Percentiles rank a stretch among this genome's conserved stretches.
Conservation (phyloP, 2,888 invertebrate genomes). For the Polymixis lichenea region DNA sequence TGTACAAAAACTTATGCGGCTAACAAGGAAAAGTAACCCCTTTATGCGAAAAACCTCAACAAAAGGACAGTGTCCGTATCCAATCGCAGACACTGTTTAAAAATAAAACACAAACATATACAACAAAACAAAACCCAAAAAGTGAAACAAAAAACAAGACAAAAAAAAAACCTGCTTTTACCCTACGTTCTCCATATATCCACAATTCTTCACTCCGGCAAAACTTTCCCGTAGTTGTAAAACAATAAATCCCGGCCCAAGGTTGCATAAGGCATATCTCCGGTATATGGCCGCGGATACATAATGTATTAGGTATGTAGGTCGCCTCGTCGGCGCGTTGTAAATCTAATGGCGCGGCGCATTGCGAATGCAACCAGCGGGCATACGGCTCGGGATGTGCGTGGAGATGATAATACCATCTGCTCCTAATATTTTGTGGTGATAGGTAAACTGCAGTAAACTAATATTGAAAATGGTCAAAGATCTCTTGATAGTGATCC, state of each 20-base stretch:
- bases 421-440: not conserved
- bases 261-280: conserved; percentile 56
- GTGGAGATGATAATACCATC: conserved; percentile 48
- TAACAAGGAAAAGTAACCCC: too few species aligned
- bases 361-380: conserved; percentile 79
- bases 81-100: too few species aligned
- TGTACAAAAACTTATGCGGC: too few species aligned
- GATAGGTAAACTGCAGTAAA: not conserved
- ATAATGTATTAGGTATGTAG: conserved; percentile 62
- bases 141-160: too few species aligned
- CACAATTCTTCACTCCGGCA: conserved; percentile 7
- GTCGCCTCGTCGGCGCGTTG: conserved; percentile 73
- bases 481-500: not conserved
- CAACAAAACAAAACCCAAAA: too few species aligned
- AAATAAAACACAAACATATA: too few species aligned
- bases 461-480: too few species aligned
- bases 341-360: conserved; percentile 83
- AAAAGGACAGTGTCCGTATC: too few species aligned
- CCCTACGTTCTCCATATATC: not conserved
- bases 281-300: conserved; percentile 43
- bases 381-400: conserved; percentile 50
- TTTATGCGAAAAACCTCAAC: too few species aligned
- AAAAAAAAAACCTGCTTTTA: not conserved
- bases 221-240: conserved; percentile 51
- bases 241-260: conserved; percentile 58